Percentiles rank a stretch among this genome's conserved stretches.
Evolutionary conservation across 2,888 invertebrate genomes (phyloP).

Genomic region (Cacoxenus indagator): DNA sequence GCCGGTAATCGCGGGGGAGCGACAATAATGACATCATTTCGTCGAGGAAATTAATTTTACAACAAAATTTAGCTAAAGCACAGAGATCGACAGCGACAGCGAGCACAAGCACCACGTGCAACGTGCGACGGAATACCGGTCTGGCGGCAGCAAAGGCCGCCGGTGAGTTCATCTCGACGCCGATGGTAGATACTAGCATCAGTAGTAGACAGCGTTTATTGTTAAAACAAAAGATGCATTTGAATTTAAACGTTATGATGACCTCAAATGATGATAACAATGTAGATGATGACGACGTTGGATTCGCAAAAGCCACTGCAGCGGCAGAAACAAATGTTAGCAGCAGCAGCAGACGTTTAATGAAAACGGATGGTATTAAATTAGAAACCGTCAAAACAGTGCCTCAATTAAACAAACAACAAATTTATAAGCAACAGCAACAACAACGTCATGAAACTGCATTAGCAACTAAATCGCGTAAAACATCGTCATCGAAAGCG

Average conservation of each 20-base stretch:
- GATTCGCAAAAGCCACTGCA: not conserved
- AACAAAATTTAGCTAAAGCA: conserved; percentile 71
- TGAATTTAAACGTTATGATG: conserved; percentile 61
- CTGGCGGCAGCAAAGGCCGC: conserved; percentile 34
- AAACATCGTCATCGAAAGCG: conserved; percentile 41
- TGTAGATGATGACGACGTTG: conserved; percentile 41
- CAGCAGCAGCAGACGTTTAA: conserved; percentile 24
- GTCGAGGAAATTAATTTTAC: conserved; percentile 71
- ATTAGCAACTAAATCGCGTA: conserved; percentile 29
- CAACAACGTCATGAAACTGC: conserved; percentile 39
- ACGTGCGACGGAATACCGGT: conserved; percentile 10
- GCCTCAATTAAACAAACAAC: conserved; percentile 58
- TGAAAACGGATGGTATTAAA: conserved; percentile 53
- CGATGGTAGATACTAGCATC: conserved; percentile 26
- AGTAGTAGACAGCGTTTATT: conserved; percentile 53
- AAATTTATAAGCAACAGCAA: conserved; percentile 58
- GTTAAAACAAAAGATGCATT: conserved; percentile 64
- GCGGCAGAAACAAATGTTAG: conserved; percentile 25
- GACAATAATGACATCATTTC: conserved; percentile 72
- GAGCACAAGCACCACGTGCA: conserved; percentile 19
- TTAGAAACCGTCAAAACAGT: conserved; percentile 69
- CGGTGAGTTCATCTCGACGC: not conserved
- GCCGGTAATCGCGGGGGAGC: conserved; percentile 73
- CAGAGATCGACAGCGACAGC: conserved; percentile 60
- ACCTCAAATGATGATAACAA: conserved; percentile 59